These are phyloP conservation scores for Tetrao urogallus DNA, from an alignment of 2,113 vertebrate species.

Conservation along the genomic window DNA sequence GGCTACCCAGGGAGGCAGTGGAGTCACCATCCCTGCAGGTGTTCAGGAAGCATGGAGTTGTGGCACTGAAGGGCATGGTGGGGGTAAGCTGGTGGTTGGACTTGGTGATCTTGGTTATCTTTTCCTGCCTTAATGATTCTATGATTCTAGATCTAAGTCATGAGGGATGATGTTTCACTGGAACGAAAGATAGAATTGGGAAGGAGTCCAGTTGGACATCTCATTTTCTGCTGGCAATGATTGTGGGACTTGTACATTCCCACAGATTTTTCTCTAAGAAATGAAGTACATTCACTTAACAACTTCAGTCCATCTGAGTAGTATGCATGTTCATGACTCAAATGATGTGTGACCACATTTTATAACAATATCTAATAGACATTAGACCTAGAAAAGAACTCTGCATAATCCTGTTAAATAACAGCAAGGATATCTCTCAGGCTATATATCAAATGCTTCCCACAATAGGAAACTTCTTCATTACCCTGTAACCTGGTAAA, in stretches of 20 bases:
- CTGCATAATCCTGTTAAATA: conserved; percentile 9
- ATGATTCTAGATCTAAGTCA: background rate
- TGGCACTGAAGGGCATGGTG: no score
- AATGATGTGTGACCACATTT: conserved; percentile 15
- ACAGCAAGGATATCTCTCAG: conserved; percentile 11
- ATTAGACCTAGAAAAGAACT: conserved; percentile 23
- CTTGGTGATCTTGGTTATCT: no score
- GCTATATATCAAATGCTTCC: conserved; percentile 1
- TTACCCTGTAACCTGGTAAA: conserved; percentile 14
- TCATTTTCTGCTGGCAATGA: background rate
- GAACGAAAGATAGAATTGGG: background rate
- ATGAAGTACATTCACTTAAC: background rate
- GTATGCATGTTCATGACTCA: background rate
- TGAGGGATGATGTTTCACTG: background rate
- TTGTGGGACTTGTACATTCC: background rate
- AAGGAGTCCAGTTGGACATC: background rate
- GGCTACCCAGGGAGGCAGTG: no score
- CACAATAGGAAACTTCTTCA: background rate
- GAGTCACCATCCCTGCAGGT: no score
- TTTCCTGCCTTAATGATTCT: no score
- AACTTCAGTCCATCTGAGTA: background rate
- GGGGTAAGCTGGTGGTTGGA: no score
- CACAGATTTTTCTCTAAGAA: background rate
- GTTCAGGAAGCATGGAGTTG: no score
- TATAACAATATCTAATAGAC: conserved; percentile 4